Percentiles rank a stretch among this genome's conserved stretches.
phyloP scores from a whole-genome alignment of 2,888 invertebrate species.

The Cancer borealis region DNA sequence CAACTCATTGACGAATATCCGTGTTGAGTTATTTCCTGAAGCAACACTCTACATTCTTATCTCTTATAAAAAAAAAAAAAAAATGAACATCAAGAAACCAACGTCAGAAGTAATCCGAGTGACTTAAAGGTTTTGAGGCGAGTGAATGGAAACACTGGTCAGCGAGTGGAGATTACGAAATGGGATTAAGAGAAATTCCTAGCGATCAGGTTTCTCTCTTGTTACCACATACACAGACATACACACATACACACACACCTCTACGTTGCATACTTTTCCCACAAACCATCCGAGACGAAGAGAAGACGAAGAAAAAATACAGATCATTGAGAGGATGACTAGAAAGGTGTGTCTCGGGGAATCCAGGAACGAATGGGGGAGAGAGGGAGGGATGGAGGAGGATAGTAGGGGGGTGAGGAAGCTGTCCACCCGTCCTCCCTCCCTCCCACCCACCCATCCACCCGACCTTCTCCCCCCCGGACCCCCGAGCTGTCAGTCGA shows the following conservation, averaged over 20 bases:
- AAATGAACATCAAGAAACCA: neutral
- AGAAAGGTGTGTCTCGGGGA: slow-evolving; percentile 20
- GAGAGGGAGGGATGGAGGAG: neutral
- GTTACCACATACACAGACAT: slow-evolving; percentile 20
- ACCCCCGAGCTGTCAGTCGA: slow-evolving; percentile 10
- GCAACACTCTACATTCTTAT: neutral
- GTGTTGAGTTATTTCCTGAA: neutral
- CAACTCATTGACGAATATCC: neutral
- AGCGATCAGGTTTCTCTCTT: neutral
- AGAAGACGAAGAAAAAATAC: slow-evolving; percentile 26
- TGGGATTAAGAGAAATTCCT: neutral
- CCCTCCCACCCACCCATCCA: neutral
- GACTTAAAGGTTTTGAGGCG: neutral
- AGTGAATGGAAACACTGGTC: slow-evolving; percentile 1
- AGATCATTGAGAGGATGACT: slow-evolving; percentile 29
- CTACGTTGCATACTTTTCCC: neutral
- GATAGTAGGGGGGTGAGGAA: neutral
- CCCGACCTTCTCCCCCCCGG: neutral
- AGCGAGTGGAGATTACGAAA: slow-evolving; percentile 3
- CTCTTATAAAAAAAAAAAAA: neutral
- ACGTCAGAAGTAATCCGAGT: neutral
- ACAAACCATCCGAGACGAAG: neutral
- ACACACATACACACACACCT: neutral
- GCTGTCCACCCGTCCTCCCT: neutral
- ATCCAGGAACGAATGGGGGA: neutral